Conservation (phyloP, 2,888 invertebrate species). For the Dryadula phaetusa region DNA sequence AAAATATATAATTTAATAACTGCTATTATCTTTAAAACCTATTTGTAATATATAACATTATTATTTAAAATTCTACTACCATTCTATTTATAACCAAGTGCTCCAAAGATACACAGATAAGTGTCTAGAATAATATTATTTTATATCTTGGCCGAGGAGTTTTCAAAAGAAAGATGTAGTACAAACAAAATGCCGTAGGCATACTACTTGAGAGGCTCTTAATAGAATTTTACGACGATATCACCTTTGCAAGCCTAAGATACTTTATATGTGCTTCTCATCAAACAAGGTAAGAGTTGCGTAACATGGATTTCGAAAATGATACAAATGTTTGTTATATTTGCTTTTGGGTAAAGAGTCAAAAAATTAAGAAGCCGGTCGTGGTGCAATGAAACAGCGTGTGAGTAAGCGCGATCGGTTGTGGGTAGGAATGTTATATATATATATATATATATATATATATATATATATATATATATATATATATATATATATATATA, state of each 20-base stretch:
- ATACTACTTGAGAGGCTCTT: slow-evolving; percentile 72
- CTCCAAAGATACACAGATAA: background rate
- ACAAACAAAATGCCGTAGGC: slow-evolving; percentile 65
- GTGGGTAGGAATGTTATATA: no score
- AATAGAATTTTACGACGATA: slow-evolving; percentile 70
- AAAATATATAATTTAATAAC: no score
- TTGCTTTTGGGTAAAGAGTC: no score
- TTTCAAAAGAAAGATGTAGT: slow-evolving; percentile 65
- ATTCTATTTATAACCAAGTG: background rate
- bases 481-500: no score
- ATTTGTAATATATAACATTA: background rate
- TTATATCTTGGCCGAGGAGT: background rate
- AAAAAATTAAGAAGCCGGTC: no score
- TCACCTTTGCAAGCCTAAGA: slow-evolving; percentile 61
- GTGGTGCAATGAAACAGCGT: no score
- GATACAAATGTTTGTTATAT: background rate
- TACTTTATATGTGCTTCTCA: slow-evolving; percentile 51
- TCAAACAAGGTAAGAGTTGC: background rate
- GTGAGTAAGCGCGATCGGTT: no score
- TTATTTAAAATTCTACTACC: background rate
- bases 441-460: no score
- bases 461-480: no score
- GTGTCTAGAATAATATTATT: slow-evolving; percentile 22
- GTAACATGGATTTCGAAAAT: background rate
- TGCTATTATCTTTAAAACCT: background rate